phyloP scores from a whole-genome alignment of 2,113 vertebrate species.

The Macheiramphus alcinus region DNA sequence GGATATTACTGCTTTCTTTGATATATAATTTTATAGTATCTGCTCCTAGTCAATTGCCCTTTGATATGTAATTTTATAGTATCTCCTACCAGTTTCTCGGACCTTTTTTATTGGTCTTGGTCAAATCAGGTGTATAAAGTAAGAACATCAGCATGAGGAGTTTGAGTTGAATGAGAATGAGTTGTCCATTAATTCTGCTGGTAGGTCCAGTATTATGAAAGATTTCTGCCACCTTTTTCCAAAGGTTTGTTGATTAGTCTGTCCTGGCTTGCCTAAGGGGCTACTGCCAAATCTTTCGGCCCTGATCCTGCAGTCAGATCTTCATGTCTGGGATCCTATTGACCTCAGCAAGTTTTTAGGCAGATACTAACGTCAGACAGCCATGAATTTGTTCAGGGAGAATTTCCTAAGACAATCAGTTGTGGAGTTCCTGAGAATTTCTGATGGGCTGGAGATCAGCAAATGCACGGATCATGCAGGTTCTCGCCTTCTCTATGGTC shows the following conservation, averaged over 20 bases:
- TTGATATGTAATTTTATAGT: constrained; percentile 10
- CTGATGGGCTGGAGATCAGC: background rate
- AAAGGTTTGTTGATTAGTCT: background rate
- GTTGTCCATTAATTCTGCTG: background rate
- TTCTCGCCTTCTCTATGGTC: background rate
- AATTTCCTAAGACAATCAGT: background rate
- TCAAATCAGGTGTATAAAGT: background rate
- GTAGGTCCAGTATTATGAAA: background rate
- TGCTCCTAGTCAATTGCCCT: background rate
- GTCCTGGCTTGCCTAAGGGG: background rate
- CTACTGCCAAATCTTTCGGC: background rate
- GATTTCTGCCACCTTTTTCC: background rate
- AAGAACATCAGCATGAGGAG: background rate
- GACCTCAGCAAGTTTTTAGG: background rate
- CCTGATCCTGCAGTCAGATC: background rate
- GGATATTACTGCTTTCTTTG: background rate
- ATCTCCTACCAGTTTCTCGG: background rate
- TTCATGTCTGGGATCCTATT: background rate
- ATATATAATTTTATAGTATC: constrained; percentile 22
- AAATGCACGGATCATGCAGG: background rate
- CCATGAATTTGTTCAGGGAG: background rate
- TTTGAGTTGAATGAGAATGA: background rate
- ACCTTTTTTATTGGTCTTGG: background rate
- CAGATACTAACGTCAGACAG: background rate
- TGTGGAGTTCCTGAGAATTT: background rate